Conservation (phyloP, 2,888 invertebrate species). For the Hydriomena furcata region DNA sequence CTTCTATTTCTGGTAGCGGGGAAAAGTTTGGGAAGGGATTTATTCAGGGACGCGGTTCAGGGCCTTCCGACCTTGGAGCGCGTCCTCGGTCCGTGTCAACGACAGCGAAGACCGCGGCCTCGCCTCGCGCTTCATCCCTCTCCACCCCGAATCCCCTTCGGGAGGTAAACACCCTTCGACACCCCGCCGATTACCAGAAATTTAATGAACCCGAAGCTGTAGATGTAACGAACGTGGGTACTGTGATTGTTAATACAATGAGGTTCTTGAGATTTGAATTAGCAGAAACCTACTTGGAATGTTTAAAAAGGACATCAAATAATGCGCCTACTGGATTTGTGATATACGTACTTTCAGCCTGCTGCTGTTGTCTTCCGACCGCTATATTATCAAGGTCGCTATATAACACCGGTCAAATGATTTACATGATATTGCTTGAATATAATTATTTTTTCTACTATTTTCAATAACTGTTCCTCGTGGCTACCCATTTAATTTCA, state of each 20-base stretch:
- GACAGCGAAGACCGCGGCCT: conserved; percentile 65
- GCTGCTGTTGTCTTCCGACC: no score
- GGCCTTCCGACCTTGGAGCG: conserved; percentile 68
- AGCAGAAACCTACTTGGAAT: no score
- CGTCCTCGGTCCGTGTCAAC: conserved; percentile 77
- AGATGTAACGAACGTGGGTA: conserved; percentile 11
- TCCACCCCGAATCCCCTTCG: conserved; percentile 37
- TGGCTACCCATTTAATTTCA: no score
- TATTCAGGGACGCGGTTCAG: conserved; percentile 49
- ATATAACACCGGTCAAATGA: no score
- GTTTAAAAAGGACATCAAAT: background rate
- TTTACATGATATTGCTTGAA: no score
- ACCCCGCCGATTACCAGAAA: conserved; percentile 55
- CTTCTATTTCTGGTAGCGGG: conserved; percentile 37
- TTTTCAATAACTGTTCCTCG: no score
- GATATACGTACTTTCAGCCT: no score
- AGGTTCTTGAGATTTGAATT: background rate
- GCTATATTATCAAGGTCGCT: no score
- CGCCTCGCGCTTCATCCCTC: conserved; percentile 52
- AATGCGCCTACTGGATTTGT: no score
- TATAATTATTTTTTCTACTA: no score
- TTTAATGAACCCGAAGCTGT: conserved; percentile 47
- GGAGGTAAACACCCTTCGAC: conserved; percentile 28
- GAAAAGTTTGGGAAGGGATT: conserved; percentile 45
- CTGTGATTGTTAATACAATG: conserved; percentile 11